Evolutionary conservation across 2,888 invertebrate species (phyloP).

Genomic region (Lepidonotus clava): DNA sequence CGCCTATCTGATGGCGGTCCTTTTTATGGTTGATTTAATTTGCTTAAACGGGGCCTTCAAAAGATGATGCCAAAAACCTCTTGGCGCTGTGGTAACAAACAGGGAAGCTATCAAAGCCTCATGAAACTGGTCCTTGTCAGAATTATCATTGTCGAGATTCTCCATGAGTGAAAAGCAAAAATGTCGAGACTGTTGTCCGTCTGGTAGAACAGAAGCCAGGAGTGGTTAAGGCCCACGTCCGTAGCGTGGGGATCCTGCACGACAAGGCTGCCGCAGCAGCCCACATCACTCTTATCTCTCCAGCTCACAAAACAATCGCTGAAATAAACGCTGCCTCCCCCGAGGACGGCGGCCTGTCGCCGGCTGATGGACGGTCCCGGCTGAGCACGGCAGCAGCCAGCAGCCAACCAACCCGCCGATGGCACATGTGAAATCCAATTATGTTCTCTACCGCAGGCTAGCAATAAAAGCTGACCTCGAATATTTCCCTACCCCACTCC

Average conservation of each 20-base stretch:
- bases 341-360: neutral
- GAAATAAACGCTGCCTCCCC: constrained; percentile 44
- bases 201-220: neutral
- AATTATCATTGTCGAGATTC: neutral
- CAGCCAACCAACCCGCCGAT: neutral
- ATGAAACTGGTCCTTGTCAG: constrained; percentile 19
- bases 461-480: constrained; percentile 34
- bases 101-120: neutral
- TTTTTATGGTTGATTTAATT: neutral
- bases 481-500: too few relatives aligned
- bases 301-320: constrained; percentile 49
- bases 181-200: neutral
- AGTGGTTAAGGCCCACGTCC: neutral
- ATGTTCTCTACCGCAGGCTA: neutral
- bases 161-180: neutral
- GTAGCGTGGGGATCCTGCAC: neutral
- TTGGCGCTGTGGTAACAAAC: neutral
- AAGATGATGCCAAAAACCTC: neutral
- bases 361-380: constrained; percentile 5
- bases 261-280: constrained; percentile 25
- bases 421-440: constrained; percentile 42
- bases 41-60: neutral
- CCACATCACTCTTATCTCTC: constrained; percentile 43
- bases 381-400: neutral
- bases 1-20: neutral